A percentile compares a stretch with the other conserved stretches of the same genome.
Evolutionary conservation across 2,113 vertebrate species (phyloP).

Genomic region (Pluvialis apricaria): DNA sequence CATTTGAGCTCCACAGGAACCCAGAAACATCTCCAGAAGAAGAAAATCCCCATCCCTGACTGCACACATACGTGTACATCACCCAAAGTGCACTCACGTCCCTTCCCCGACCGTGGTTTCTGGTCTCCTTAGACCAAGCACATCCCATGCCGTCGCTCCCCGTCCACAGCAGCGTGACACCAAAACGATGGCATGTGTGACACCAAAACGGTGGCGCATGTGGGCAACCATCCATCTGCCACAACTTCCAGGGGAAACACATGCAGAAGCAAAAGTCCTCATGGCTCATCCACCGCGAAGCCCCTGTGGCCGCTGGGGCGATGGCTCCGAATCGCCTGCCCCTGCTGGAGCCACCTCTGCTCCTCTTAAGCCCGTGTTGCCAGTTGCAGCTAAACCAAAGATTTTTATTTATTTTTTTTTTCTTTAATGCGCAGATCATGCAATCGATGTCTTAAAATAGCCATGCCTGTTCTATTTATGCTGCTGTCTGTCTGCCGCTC

Average conservation of each 20-base stretch:
- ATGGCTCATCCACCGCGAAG: accelerated
- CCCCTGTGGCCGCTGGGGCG: accelerated
- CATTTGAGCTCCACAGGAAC: not conserved
- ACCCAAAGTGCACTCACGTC: accelerated
- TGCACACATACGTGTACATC: accelerated
- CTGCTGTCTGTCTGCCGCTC: not conserved
- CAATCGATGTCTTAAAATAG: slow-evolving; percentile 41
- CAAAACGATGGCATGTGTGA: not conserved
- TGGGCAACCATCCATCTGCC: not conserved
- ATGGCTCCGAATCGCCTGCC: accelerated
- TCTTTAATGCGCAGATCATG: not conserved
- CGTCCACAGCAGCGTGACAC: accelerated
- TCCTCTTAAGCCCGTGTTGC: not conserved
- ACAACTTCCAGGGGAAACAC: not conserved
- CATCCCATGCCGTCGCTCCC: accelerated
- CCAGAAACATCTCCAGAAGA: not conserved
- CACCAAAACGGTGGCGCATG: accelerated
- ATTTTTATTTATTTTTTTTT: not conserved
- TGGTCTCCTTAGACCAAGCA: not conserved
- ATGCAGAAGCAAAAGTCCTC: not conserved
- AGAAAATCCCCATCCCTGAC: not conserved
- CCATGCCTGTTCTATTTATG: slow-evolving; percentile 42
- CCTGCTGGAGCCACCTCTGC: not conserved
- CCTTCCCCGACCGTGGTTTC: accelerated
- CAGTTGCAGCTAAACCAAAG: not conserved